Evolutionary conservation across 1,140 invertebrate species (phyloP), one percentile per base, ranked within the genome.

Genomic region (Drosophila ercepeae): DNA sequence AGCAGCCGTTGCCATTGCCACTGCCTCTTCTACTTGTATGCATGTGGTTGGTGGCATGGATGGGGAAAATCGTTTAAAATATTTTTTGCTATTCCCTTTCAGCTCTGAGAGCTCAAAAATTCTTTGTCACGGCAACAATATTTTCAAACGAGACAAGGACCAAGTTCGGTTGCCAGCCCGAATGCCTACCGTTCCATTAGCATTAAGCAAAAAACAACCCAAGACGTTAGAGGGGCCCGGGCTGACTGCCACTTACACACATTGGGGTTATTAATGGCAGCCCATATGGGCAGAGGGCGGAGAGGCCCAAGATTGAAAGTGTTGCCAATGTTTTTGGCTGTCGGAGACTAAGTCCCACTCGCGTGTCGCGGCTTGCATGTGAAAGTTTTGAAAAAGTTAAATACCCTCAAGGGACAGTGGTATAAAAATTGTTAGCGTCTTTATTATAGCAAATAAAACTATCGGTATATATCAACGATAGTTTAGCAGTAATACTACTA

Each of bases 261-360:
- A 79, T 84, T 86, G 76, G 68, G 76, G 71, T 84, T 84, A 84
- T 79, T 86, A 81, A 86, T 86, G 79, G 81, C 49, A 49, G 32
- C 45, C 75, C 45, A 55, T 50, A 52, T 58, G 57, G 29, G 23
- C 18, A 13, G 42, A 21, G 23, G 39, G 7, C 6, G 11, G 6
- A 34, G 18, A 51, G 18, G 46, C 29, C 21, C 48, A 27, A 25
- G 44, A 71, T 59, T 61, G 51, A 67, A 72, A 68, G 64, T 83
- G 81, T 75, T 75, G 63, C 58, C 63, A 48, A 71, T 71, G 68
- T 71, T 68, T 53, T 61, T 52, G 27, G 57, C 23, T 52, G 46
- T 25, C 68, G 44, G 39, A 34, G 53, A 55, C 48, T 68, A 82
- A 82, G 58, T 54, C 59, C 63, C 76, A 63, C 57, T 75, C 32